These are phyloP conservation scores for Sternarchorhynchus goeldii DNA, from an alignment of 2,797 vertebrate genomes.

Conservation along the genomic window DNA sequence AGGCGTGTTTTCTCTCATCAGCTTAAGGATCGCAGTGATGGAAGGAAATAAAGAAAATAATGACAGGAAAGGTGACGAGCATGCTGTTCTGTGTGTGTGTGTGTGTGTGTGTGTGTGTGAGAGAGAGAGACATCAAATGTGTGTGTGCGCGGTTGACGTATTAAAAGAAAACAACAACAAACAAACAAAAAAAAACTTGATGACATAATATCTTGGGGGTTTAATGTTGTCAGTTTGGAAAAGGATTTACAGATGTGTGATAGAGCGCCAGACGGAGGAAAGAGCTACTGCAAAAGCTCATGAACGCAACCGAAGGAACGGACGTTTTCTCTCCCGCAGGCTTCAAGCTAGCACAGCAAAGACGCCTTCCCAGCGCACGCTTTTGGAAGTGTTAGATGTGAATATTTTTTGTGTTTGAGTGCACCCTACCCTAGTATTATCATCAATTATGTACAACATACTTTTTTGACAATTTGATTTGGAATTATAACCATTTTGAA, in stretches of 20 bases:
- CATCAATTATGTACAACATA: too few relatives aligned
- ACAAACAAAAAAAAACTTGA: background rate
- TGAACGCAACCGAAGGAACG: background rate
- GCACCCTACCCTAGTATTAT: too few relatives aligned
- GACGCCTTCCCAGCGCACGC: too few relatives aligned
- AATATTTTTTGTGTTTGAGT: too few relatives aligned
- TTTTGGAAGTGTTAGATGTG: too few relatives aligned
- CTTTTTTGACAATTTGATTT: too few relatives aligned
- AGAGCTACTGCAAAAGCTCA: background rate
- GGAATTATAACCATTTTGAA: too few relatives aligned
- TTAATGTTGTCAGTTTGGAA: background rate
- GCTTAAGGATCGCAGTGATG: constrained; percentile 48
- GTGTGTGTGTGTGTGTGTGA: background rate
- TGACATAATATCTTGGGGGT: background rate
- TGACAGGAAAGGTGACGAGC: constrained; percentile 64
- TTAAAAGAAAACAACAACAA: background rate
- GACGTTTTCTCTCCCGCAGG: too few relatives aligned
- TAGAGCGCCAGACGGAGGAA: background rate
- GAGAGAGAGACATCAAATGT: background rate
- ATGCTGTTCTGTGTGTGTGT: constrained; percentile 44
- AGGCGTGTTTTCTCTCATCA: constrained; percentile 58
- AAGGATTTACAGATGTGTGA: background rate
- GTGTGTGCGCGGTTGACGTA: background rate
- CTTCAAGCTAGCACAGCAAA: too few relatives aligned
- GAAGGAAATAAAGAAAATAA: constrained; percentile 46